phyloP scores from a whole-genome alignment of 2,797 vertebrate genomes.

The Thamnophis elegans region DNA sequence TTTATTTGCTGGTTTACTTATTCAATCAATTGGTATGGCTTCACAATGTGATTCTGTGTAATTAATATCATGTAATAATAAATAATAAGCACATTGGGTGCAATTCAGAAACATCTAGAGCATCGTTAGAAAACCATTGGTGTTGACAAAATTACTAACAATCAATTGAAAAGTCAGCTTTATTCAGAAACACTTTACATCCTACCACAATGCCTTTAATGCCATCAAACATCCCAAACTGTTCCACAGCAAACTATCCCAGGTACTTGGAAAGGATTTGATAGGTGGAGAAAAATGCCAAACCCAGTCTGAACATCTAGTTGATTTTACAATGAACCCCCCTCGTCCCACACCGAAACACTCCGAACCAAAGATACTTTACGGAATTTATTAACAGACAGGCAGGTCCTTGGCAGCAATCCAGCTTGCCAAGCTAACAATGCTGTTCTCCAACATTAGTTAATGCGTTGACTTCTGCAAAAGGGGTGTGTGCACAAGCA shows the following conservation, averaged over 20 bases:
- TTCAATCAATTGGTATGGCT: neutral
- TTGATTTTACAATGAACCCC: neutral
- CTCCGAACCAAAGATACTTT: too few species aligned
- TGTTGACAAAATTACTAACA: neutral
- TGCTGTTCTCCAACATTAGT: too few species aligned
- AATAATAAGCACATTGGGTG: neutral
- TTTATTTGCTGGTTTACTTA: neutral
- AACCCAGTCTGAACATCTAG: neutral
- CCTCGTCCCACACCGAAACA: too few species aligned
- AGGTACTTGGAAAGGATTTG: neutral
- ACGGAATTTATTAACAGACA: too few species aligned
- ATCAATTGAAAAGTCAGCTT: neutral
- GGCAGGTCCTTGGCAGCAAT: too few species aligned
- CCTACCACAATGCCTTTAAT: neutral
- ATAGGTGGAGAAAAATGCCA: neutral
- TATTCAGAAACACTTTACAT: neutral
- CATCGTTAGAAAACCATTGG: neutral
- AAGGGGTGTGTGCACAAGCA: too few species aligned
- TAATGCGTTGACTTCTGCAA: too few species aligned
- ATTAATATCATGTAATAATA: neutral
- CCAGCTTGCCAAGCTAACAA: too few species aligned
- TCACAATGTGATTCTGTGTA: neutral
- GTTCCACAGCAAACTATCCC: neutral
- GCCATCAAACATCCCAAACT: neutral
- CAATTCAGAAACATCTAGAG: neutral